phyloP scores from a whole-genome alignment of 2,888 invertebrate genomes.

The Harpagoxenus sublaevis region DNA sequence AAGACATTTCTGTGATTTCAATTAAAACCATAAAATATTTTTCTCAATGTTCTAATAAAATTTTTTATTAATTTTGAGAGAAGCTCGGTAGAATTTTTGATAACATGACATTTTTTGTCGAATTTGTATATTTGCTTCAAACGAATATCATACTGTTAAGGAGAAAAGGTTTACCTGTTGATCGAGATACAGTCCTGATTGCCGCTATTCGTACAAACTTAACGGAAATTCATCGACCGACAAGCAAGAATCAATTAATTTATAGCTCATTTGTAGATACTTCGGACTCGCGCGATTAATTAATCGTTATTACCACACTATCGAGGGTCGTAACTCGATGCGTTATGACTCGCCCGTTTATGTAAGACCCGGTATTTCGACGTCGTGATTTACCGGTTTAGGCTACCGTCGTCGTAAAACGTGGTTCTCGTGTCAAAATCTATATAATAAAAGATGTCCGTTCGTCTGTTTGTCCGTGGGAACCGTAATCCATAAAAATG shows the following conservation, averaged over 20 bases:
- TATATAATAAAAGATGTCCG: constrained; percentile 9
- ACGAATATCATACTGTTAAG: not conserved
- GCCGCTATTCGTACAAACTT: not conserved
- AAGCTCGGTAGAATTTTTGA: not conserved
- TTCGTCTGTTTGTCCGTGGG: not conserved
- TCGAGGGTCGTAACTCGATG: not conserved
- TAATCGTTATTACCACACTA: constrained; percentile 23
- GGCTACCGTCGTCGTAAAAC: constrained; percentile 4
- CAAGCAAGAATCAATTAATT: constrained; percentile 11
- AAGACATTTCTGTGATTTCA: not conserved
- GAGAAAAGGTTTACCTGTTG: not conserved
- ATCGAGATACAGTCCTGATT: not conserved
- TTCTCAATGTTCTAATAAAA: not conserved
- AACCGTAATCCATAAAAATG: not conserved
- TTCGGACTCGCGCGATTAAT: constrained; percentile 11
- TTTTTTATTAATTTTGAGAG: not conserved
- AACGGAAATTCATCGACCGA: not conserved
- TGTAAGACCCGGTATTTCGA: constrained; percentile 9
- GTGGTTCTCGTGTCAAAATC: not conserved
- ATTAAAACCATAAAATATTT: not conserved
- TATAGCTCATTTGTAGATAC: constrained; percentile 17
- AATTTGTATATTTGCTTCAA: not conserved
- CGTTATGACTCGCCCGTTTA: constrained; percentile 17
- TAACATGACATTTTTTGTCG: not conserved
- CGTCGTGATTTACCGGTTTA: constrained; percentile 4